Base-by-base conservation (phyloP, 1,140 invertebrate species). In the Drosophila subobscura region DNA sequence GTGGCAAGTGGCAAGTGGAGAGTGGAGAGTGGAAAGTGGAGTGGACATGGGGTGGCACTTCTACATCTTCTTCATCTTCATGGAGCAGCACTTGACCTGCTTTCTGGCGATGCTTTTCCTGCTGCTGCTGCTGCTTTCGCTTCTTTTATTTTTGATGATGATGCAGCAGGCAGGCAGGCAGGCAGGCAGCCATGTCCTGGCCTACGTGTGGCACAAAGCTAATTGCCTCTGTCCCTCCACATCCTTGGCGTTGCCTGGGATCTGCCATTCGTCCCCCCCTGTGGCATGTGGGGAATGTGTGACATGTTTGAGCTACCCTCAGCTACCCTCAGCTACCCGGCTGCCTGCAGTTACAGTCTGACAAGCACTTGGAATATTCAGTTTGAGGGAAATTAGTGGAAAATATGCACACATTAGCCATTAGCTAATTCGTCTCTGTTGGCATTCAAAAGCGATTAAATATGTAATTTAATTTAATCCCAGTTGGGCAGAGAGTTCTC, bases 21-120 rank as follows among this genome's bases (percentile, higher is more conserved):
- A 20, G 16, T 5, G 23, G 8, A 14, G 23, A 5, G 7, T 6
- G 23, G 10, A 25, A n/a, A 14, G 47, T 14, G 23, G 46, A 46
- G 12, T 44, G 33, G 27, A 4, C 33, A 37, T 37, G 27, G 49
- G 51, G 14, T 49, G 72, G 51, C 45, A 72, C 27, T 63, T 44
- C 54, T 55, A 52, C 55, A 49, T 58, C 77, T 59, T 70, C 50
- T 65, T 44, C 51, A 49, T 49, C 70, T 63, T 64, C 68, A 49
- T 54, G 60, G 50, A 85, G 80, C 67, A 86, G 64, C 77, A 80
- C 80, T 85, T 85, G 80, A 85, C 80, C 80, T 59, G 33, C 10
- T 37, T 37, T 37, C 33, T 12, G 70, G 40, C 58, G 58, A 14
- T 42, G 27, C 14, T 37, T 12, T 20, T 20, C 16, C 25, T 27